Evolutionary conservation across 2,797 vertebrate genomes (phyloP).

Genomic region (Sarcophilus harrisii): DNA sequence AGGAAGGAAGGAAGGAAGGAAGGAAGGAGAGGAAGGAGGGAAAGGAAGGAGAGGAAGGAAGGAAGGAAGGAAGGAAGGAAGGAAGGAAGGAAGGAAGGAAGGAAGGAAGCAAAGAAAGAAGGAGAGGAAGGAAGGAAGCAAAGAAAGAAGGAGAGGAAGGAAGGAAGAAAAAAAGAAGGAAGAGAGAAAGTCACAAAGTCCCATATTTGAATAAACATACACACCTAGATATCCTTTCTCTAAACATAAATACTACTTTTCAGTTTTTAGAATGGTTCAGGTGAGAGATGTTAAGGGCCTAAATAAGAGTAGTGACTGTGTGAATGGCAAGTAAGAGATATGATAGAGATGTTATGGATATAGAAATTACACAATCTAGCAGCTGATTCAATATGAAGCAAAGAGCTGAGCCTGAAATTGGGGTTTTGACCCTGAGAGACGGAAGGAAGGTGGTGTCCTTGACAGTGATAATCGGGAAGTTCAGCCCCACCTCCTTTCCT

Average conservation of each 20-base stretch:
- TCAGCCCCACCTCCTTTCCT: not conserved
- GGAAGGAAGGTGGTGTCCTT: not conserved
- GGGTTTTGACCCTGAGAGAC: not conserved
- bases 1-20: no score
- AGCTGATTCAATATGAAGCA: not conserved
- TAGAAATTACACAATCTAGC: not conserved
- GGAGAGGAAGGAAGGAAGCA: not conserved
- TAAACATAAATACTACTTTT: not conserved
- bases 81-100: no score
- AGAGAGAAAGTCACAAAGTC: not conserved
- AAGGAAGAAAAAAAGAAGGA: not conserved
- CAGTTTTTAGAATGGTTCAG: not conserved
- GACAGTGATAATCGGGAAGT: not conserved
- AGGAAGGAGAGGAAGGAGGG: not conserved
- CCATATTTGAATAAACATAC: no score
- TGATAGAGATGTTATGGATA: not conserved
- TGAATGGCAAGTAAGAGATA: not conserved
- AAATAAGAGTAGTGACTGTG: not conserved
- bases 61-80: accelerated
- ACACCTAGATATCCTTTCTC: no score
- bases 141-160: no score
- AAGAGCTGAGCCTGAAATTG: not conserved
- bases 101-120: no score
- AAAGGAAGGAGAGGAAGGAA: not conserved
- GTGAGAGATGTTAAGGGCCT: not conserved